Evolutionary conservation across 2,888 invertebrate species (phyloP).

Genomic region (Crossocerus cetratus): DNA sequence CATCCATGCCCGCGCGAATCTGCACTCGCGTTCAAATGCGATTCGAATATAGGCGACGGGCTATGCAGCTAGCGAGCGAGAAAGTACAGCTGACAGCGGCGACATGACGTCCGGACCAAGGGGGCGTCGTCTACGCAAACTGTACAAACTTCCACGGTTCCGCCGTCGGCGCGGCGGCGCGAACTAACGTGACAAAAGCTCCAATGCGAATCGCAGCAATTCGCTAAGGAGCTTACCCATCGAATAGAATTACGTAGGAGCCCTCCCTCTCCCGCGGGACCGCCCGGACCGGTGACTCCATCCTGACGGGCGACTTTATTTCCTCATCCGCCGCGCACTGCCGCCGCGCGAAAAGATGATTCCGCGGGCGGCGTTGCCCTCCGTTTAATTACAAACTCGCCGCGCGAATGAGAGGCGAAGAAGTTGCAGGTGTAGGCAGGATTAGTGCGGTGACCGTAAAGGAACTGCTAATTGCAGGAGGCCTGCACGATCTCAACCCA

Average conservation of each 20-base stretch:
- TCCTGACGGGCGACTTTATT: neutral
- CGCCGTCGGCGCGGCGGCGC: constrained; percentile 3
- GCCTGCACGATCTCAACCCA: neutral
- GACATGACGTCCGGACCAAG: neutral
- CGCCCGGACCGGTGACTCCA: neutral
- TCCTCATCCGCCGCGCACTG: neutral
- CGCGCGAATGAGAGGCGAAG: neutral
- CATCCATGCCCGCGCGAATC: constrained; percentile 50
- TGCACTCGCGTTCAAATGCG: constrained; percentile 68
- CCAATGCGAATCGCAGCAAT: constrained; percentile 41
- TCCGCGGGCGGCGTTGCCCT: neutral
- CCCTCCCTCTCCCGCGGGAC: neutral
- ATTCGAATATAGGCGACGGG: constrained; percentile 50
- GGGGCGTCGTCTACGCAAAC: neutral
- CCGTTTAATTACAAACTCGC: neutral
- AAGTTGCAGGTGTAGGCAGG: constrained; percentile 10
- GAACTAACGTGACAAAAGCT: constrained; percentile 26
- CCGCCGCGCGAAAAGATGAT: neutral
- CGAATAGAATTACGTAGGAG: constrained; percentile 3
- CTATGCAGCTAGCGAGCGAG: neutral
- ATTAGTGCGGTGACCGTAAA: constrained; percentile 26
- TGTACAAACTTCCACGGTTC: too few species aligned
- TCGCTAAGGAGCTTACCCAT: constrained; percentile 46
- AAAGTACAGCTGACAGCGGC: neutral
- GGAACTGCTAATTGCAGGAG: neutral